A percentile compares a stretch with the other conserved stretches of the same genome.
Evolutionary conservation across 2,113 vertebrate species (phyloP).

Genomic region (Scomber colias): DNA sequence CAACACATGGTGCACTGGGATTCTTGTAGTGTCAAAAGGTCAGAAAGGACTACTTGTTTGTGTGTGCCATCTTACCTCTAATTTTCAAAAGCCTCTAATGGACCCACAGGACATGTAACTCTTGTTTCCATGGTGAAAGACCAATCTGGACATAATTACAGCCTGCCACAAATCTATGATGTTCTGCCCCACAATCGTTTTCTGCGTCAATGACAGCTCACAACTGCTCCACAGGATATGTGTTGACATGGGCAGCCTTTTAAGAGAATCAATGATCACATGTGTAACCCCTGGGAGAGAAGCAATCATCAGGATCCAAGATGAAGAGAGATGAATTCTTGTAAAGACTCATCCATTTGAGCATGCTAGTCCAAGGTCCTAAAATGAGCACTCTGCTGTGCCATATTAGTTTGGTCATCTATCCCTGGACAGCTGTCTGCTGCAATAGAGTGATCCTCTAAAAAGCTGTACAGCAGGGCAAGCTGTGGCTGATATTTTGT

Average conservation of each 20-base stretch:
- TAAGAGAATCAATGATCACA: conserved; percentile 48
- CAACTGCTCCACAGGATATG: conserved; percentile 25
- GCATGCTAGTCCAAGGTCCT: conserved; percentile 44
- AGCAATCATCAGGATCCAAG: conserved; percentile 51
- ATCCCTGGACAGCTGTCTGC: conserved; percentile 32
- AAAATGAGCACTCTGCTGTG: conserved; percentile 39
- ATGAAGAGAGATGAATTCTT: conserved; percentile 63
- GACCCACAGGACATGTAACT: conserved; percentile 35
- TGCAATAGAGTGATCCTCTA: conserved; percentile 23
- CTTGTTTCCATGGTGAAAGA: conserved; percentile 49
- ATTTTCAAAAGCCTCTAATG: conserved; percentile 60
- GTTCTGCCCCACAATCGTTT: conserved; percentile 35
- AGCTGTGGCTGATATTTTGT: conserved; percentile 10
- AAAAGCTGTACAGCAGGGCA: conserved; percentile 21
- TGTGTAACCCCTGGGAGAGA: conserved; percentile 52
- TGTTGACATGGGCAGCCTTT: conserved; percentile 56
- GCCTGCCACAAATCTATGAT: conserved; percentile 54
- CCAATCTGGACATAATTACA: conserved; percentile 56
- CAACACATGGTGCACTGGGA: conserved; percentile 45
- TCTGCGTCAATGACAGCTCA: conserved; percentile 49
- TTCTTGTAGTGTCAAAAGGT: conserved; percentile 60
- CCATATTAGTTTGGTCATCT: conserved; percentile 54
- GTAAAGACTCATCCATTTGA: conserved; percentile 42
- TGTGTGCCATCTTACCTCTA: conserved; percentile 31
- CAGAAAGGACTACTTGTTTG: conserved; percentile 51